A percentile compares a stretch with the other conserved stretches of the same genome.
These are phyloP conservation scores for Brenthis ino DNA, from an alignment of 2,888 invertebrate species.

Conservation along the genomic window DNA sequence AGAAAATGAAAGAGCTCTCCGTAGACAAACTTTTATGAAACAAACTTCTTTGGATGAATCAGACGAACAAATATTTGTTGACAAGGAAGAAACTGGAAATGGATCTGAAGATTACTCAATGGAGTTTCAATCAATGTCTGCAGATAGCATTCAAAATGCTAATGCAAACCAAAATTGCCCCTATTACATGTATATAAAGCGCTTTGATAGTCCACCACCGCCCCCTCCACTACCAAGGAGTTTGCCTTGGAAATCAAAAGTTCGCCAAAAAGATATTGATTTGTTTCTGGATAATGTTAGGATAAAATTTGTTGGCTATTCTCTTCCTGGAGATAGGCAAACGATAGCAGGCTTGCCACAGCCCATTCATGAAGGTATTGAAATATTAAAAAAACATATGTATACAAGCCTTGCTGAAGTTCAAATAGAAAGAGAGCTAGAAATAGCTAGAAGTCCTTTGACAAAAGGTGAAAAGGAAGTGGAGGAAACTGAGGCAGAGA, in stretches of 20 bases:
- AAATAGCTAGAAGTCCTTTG: slow-evolving; percentile 94
- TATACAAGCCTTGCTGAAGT: slow-evolving; percentile 96
- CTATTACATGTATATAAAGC: slow-evolving; percentile 72
- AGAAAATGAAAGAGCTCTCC: slow-evolving; percentile 84
- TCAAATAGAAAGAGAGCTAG: slow-evolving; percentile 95
- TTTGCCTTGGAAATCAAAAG: slow-evolving; percentile 98
- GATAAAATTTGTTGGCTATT: slow-evolving; percentile 97
- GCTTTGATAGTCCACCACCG: slow-evolving; percentile 74
- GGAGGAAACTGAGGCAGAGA: slow-evolving; percentile 91
- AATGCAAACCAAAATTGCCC: slow-evolving; percentile 66
- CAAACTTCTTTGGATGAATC: slow-evolving; percentile 95
- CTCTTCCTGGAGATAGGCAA: slow-evolving; percentile 91
- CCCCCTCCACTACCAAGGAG: slow-evolving; percentile 81
- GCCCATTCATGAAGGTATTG: slow-evolving; percentile 98
- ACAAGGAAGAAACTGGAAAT: slow-evolving; percentile 85
- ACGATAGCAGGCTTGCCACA: slow-evolving; percentile 97
- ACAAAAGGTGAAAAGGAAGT: slow-evolving; percentile 91
- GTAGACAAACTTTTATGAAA: slow-evolving; percentile 92
- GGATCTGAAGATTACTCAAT: slow-evolving; percentile 84
- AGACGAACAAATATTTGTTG: slow-evolving; percentile 87
- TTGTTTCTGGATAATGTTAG: slow-evolving; percentile 94
- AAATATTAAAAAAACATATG: slow-evolving; percentile 94
- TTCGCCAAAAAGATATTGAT: slow-evolving; percentile 96
- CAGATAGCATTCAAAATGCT: slow-evolving; percentile 63
- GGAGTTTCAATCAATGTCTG: slow-evolving; percentile 80